A percentile compares a stretch with the other conserved stretches of the same genome.
phyloP scores from a whole-genome alignment of 2,888 invertebrate species.

The Cephalotes varians region DNA sequence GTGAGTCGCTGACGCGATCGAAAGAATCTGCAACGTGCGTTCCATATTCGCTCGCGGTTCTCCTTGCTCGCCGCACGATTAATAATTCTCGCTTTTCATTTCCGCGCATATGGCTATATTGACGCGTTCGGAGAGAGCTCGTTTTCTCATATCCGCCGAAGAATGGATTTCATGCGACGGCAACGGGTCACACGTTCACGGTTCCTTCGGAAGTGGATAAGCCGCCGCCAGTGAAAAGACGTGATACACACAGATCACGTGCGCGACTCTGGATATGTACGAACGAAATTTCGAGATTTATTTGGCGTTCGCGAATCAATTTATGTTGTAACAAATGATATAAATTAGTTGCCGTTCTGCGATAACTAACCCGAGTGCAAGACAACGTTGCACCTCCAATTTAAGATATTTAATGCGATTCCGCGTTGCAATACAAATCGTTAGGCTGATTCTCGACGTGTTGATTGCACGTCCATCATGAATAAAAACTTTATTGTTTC shows the following conservation, averaged over 20 bases:
- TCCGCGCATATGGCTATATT: not conserved
- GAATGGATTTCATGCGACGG: slow-evolving; percentile 57
- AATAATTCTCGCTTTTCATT: slow-evolving; percentile 39
- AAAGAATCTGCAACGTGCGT: not conserved
- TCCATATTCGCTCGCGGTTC: slow-evolving; percentile 3
- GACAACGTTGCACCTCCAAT: not conserved
- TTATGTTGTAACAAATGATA: slow-evolving; percentile 68
- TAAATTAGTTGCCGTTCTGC: slow-evolving; percentile 50
- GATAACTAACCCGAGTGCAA: not conserved
- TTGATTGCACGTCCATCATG: not conserved
- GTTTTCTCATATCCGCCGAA: slow-evolving; percentile 54
- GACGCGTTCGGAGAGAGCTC: slow-evolving; percentile 40
- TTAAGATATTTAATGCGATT: not conserved
- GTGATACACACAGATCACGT: slow-evolving; percentile 72
- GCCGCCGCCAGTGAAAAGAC: slow-evolving; percentile 53
- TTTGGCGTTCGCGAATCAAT: slow-evolving; percentile 62
- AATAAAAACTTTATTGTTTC: not conserved
- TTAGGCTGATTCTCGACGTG: not conserved
- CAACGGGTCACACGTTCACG: slow-evolving; percentile 70
- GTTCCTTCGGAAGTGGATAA: slow-evolving; percentile 69
- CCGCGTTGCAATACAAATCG: not conserved
- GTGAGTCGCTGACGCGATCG: not conserved
- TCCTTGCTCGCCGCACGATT: slow-evolving; percentile 9
- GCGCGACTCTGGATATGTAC: slow-evolving; percentile 53
- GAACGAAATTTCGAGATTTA: slow-evolving; percentile 71